Base-by-base conservation (phyloP, 2,888 invertebrate genomes). In the Chymomyza procnemis region DNA sequence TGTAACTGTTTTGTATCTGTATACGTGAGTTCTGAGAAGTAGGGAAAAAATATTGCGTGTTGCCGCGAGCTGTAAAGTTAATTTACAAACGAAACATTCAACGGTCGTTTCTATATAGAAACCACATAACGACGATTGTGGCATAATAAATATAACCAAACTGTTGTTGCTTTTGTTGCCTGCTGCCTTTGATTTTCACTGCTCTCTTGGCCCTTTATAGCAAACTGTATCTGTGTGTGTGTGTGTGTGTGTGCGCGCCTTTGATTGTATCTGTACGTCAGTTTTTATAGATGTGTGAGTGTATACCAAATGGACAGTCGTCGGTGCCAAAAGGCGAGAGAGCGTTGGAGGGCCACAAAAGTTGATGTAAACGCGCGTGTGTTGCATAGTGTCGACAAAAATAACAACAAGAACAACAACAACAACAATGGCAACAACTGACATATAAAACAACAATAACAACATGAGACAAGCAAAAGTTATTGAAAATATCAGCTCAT, bases 21-120 rank as follows among this genome's bases (percentile, higher is more conserved):
- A 18, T 8, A 3, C 16, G 34, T 64, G 65, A 55, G 74, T 67
- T 67, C 59, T 75, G 73, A 75, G 71, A 78, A 26, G 26, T n/a
- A 81, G 80, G 12, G 12, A 41, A 41, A 12, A 41, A 41, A 41
- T 41, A 12, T 41, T 79, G 73, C 80, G 74, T 67, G 64, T 55
- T 62, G 82, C 82, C 82, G 80, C 82, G 71, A 74, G 82, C 82
- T 70, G 73, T 72, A 79, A 80, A 83, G 79, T 84, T 83, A 81
- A 83, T 83, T 83, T 84, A 80, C 79, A 83, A 84, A 82, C 84
- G 82, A 83, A 83, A 84, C 81, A 84, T 84, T 80, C 74, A 78
- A 82, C 67, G 80, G 80, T 73, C 59, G 62, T 61, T 50, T 18
- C 19, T 41, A 75, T 69, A 64, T 67, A 78, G 68, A 64, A 70